Conservation (phyloP, 2,113 vertebrate species). For the Chloroceryle aenea region DNA sequence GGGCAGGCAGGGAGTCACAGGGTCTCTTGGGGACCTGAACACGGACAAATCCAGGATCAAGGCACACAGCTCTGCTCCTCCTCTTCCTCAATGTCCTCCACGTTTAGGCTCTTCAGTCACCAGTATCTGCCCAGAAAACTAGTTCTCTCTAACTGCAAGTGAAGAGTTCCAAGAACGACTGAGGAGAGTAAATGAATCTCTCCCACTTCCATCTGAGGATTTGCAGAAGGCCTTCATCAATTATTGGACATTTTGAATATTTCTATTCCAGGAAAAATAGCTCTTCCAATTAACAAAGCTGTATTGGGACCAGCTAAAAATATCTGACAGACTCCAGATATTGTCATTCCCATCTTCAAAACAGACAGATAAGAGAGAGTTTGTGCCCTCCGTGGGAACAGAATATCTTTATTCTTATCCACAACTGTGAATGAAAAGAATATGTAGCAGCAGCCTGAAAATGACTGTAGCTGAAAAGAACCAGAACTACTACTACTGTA, state of each 20-base stretch:
- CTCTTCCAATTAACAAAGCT: conserved; percentile 65
- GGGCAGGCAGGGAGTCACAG: neutral
- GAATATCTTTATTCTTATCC: conserved; percentile 61
- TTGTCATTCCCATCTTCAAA: conserved; percentile 59
- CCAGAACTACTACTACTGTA: conserved; percentile 43
- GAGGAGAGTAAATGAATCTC: neutral
- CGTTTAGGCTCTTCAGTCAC: neutral
- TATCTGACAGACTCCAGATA: conserved; percentile 65
- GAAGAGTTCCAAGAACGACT: neutral
- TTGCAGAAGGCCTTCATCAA: conserved; percentile 44
- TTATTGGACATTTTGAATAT: conserved; percentile 51
- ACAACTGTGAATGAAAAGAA: conserved; percentile 63
- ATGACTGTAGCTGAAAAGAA: conserved; percentile 60
- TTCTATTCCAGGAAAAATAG: conserved; percentile 47
- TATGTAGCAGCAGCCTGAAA: conserved; percentile 60
- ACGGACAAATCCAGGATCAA: neutral
- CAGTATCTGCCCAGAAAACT: neutral
- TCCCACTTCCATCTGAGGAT: conserved; percentile 12
- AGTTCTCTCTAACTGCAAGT: neutral
- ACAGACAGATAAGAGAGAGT: conserved; percentile 64
- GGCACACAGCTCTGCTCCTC: neutral
- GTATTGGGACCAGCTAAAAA: conserved; percentile 42
- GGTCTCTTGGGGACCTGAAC: neutral
- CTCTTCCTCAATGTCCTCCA: neutral
- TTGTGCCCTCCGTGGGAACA: conserved; percentile 58